phyloP scores from a whole-genome alignment of 2,113 vertebrate species.

The Scolopax mira region DNA sequence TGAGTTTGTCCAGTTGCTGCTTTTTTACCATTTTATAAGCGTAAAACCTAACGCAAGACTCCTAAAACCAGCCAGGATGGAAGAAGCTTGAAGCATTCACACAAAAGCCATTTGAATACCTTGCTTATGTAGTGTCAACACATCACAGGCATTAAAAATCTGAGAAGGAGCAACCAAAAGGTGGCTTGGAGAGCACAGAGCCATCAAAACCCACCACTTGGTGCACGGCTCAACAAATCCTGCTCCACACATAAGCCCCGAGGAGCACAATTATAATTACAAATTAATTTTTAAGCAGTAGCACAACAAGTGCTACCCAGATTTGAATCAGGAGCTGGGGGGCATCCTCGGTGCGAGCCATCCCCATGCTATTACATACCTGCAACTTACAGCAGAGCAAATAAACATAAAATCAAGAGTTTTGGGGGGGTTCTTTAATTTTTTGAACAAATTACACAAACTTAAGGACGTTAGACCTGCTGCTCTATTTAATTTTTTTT shows the following conservation, averaged over 20 bases:
- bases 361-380: neutral
- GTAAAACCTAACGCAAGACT: neutral
- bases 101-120: neutral
- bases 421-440: neutral
- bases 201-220: neutral
- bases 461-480: neutral
- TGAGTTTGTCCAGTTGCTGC: neutral
- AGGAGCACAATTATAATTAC: neutral
- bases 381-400: neutral
- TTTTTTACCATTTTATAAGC: neutral
- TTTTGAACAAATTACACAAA: neutral
- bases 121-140: neutral
- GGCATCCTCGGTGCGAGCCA: neutral
- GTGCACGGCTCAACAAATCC: neutral
- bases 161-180: neutral
- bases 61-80: neutral
- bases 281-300: neutral
- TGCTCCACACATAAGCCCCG: rapidly evolving
- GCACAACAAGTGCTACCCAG: too few species aligned
- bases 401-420: neutral
- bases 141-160: neutral
- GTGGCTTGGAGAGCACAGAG: neutral
- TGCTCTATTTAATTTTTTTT: neutral
- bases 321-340: neutral
- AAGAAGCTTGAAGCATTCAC: neutral